Base-by-base conservation (phyloP, 2,797 vertebrate genomes). In the Hoplostethus atlanticus region DNA sequence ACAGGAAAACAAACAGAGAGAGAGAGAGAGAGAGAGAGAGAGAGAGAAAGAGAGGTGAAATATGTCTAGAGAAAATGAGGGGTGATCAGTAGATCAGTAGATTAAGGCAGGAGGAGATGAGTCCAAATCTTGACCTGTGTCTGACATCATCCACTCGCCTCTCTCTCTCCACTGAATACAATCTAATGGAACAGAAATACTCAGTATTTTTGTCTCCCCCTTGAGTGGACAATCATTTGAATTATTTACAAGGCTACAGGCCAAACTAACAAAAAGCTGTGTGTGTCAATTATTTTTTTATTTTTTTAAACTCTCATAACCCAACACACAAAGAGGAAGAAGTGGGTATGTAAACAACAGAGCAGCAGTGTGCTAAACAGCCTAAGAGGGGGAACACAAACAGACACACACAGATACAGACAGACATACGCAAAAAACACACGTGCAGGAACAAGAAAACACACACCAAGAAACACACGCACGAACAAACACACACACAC, bases 311-410 rank as follows among this genome's bases (percentile, higher is more conserved):
- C 52, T 71, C 0, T 2, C 62, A 67, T 1, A 25, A n/a, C 16
- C 12, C 5, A 65, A 71, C 54, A 52, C 76, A 84, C 61, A 62
- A 65, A 61, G 66, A 73, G 71, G 21, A 21, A 21, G 73, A 89
- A 84, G 76, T 67, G 62, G 40, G 73, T 60, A 76, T 80, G 80
- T 85, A 80, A 83, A 86, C 71, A 87, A 73, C 55, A 68, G 62
- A 68, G 59, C 60, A 77, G 47, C 25, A 51, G 63, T 68, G 61
- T 40, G 67, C 28, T 62, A 30, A 69, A 84, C 80, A 80, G 71
- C 73, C 76, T 68, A 65, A 46, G 74, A 76, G 64, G 79, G 73
- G 61, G 46, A 75, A 76, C 67, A 71, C 51, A 56, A 60, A 67
- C 17, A 44, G 44, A 50, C 51, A 69, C n/a, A 52, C 57, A 68